Conservation (phyloP, 2,888 invertebrate genomes). For the Lathronympha strigana region DNA sequence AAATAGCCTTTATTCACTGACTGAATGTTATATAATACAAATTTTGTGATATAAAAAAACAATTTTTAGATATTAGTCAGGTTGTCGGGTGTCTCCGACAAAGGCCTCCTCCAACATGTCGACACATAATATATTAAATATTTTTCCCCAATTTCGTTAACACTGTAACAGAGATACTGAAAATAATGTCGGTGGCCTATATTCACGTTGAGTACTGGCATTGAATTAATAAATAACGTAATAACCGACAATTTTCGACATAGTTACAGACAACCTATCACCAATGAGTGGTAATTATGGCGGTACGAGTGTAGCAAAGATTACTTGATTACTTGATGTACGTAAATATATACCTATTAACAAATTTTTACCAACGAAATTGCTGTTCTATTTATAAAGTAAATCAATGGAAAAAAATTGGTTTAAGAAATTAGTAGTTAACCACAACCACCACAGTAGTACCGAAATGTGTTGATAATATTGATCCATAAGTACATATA, state of each 20-base stretch:
- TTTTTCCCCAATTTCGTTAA: background rate
- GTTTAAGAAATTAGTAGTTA: too few relatives aligned
- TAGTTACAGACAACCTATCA: background rate
- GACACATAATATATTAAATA: background rate
- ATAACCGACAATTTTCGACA: slow-evolving; percentile 6
- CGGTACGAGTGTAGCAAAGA: background rate
- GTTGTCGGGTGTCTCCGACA: too few relatives aligned
- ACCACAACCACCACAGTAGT: too few relatives aligned
- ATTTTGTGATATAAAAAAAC: too few relatives aligned
- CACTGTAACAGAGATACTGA: background rate
- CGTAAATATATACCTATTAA: background rate
- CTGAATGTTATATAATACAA: too few relatives aligned
- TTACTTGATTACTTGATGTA: background rate
- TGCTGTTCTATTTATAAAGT: background rate
- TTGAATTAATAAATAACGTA: slow-evolving; percentile 2
- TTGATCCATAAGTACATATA: too few relatives aligned
- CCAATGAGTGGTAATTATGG: background rate
- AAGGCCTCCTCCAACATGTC: background rate
- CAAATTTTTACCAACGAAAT: background rate
- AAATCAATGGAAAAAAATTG: too few relatives aligned
- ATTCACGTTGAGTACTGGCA: background rate
- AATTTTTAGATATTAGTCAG: too few relatives aligned
- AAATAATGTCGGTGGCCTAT: background rate
- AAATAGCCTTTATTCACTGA: too few relatives aligned
- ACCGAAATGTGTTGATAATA: too few relatives aligned